A percentile compares a stretch with the other conserved stretches of the same genome.
phyloP scores from a whole-genome alignment of 1,140 invertebrate species.

The Dendrolimus punctatus region DNA sequence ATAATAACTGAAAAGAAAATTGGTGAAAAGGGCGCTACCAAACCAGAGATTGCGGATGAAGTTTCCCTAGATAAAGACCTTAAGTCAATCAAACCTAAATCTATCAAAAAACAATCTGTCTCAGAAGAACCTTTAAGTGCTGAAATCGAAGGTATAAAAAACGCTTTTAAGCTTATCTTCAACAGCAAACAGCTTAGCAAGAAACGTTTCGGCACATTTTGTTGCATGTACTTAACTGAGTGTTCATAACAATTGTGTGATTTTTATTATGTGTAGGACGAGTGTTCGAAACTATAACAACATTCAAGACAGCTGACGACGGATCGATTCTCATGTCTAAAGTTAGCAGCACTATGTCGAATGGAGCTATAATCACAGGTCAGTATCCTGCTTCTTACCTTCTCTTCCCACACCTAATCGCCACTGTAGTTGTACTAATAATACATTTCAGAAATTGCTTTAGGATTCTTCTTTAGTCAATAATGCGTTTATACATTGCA shows the following conservation, averaged over 20 bases:
- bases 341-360: constrained; percentile 74
- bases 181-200: constrained; percentile 53
- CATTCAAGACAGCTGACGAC: constrained; percentile 73
- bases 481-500: constrained; percentile 29
- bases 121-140: constrained; percentile 61
- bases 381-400: constrained; percentile 55
- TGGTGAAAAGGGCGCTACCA: constrained; percentile 21
- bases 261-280: constrained; percentile 68
- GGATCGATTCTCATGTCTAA: constrained; percentile 77
- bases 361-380: constrained; percentile 77
- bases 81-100: constrained; percentile 70
- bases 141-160: constrained; percentile 65
- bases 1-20: constrained; percentile 14
- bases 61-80: constrained; percentile 50
- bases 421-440: constrained; percentile 1
- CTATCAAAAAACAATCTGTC: constrained; percentile 51
- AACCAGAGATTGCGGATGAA: constrained; percentile 47
- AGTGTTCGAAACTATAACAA: constrained; percentile 74
- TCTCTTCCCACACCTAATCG: constrained; percentile 34
- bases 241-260: constrained; percentile 64
- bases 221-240: constrained; percentile 58
- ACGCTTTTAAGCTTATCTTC: constrained; percentile 50
- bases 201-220: constrained; percentile 41
- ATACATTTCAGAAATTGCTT: constrained; percentile 6
- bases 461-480: constrained; percentile 4